A percentile compares a stretch with the other conserved stretches of the same genome.
phyloP scores from a whole-genome alignment of 2,113 vertebrate species.

The Poeciliopsis retropinna region DNA sequence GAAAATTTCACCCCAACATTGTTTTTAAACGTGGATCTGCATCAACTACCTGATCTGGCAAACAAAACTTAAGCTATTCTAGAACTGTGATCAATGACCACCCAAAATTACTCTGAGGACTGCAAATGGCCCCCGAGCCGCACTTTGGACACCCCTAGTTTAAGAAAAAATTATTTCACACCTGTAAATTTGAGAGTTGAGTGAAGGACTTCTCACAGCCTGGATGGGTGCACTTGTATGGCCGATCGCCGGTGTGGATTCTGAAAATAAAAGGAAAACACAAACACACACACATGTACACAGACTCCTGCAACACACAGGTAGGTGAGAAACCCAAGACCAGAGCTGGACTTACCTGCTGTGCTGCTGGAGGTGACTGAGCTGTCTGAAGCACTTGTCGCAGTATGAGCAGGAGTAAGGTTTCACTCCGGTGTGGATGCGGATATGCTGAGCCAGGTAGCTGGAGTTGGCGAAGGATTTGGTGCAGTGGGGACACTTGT shows the following conservation, averaged over 20 bases:
- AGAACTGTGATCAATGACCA: no score
- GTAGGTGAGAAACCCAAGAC: conserved; percentile 48
- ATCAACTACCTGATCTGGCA: no score
- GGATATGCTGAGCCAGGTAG: conserved; percentile 97
- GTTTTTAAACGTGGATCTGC: no score
- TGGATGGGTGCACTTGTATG: conserved; percentile 93
- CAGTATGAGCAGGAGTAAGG: conserved; percentile 95
- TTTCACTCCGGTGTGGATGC: conserved; percentile 98
- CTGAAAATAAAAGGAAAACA: conserved; percentile 75
- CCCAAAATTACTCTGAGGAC: no score
- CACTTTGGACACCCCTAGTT: background rate
- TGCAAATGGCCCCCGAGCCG: no score
- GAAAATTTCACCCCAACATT: no score
- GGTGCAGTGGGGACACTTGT: conserved; percentile 98
- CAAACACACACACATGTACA: conserved; percentile 39
- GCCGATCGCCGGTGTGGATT: conserved; percentile 97
- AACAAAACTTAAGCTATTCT: no score
- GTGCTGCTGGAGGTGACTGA: conserved; percentile 98
- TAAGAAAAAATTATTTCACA: conserved; percentile 62
- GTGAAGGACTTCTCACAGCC: conserved; percentile 99
- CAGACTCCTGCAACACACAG: conserved; percentile 2
- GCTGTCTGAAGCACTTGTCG: conserved; percentile 95
- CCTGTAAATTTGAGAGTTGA: conserved; percentile 97
- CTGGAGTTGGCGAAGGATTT: conserved; percentile 99
- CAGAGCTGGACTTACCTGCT: conserved; percentile 86